A percentile compares a stretch with the other conserved stretches of the same genome.
phyloP scores from a whole-genome alignment of 2,797 vertebrate species.

The Alca torda region DNA sequence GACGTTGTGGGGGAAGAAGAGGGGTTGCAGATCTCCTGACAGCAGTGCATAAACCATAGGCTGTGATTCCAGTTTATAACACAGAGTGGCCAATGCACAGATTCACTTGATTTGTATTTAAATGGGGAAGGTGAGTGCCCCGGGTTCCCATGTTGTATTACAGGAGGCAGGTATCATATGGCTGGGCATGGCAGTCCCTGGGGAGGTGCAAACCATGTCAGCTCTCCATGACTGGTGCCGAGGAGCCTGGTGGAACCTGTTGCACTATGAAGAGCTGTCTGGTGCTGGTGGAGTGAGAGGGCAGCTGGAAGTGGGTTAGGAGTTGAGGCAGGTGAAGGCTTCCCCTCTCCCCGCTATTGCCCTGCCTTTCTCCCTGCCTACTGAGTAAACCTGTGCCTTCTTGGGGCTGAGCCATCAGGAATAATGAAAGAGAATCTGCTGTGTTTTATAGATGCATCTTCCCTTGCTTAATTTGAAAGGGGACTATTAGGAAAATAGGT shows the following conservation, averaged over 20 bases:
- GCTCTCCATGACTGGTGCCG: accelerated
- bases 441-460: not conserved
- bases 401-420: not conserved
- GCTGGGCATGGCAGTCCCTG: not conserved
- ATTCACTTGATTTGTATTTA: not conserved
- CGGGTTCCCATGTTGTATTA: not conserved
- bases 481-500: not conserved
- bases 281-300: not conserved
- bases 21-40: not conserved
- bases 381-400: not conserved
- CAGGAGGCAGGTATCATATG: not conserved
- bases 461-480: not conserved
- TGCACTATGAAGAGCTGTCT: not conserved
- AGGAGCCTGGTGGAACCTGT: not conserved
- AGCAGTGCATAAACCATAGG: not conserved
- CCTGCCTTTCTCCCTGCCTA: not conserved
- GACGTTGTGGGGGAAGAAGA: not conserved
- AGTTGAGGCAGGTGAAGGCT: not conserved
- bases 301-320: not conserved
- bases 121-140: not conserved
- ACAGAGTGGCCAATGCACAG: not conserved
- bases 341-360: not conserved
- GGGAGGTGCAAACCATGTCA: not conserved
- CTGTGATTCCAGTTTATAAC: not conserved
- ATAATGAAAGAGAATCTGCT: not conserved